Evolutionary conservation across 2,888 invertebrate genomes (phyloP), one percentile per base, ranked within the genome.

Genomic region (Desoria tigrina): DNA sequence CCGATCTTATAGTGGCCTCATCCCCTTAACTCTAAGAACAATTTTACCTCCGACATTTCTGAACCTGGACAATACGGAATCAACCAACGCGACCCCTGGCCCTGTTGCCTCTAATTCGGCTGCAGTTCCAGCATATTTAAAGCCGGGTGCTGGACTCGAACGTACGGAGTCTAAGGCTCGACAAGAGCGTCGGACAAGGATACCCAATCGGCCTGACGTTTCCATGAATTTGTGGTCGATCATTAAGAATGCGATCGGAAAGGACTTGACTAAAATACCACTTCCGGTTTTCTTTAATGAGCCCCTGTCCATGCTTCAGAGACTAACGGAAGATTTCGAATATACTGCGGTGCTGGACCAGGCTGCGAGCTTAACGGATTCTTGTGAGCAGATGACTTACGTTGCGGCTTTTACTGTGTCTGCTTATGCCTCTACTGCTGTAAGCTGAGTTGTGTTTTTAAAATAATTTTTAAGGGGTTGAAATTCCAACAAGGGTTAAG

Each of bases 281-380:
- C 97, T 99, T 90, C 99, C 99, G 32, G 98, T 86, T 61, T 97
- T 97, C 84, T 99, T 99, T 83, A 97, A 93, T 79, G 99, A 99
- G 82, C 99, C 99, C 23, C 84, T 99, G 73, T 97, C 97, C 28
- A 96, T 99, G 92, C 85, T 99, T 78, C 99, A 99, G 83, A 87
- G 97, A 77, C 84, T 99, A 75, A 92, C 94, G 1, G 99, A 99
- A 83, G 98, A 99, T 81, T 95, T 92, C 80, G 99, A 99, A 81
- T 99, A 99, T 83, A 88, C 94, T 4, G 86, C 89, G 28, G 85
- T 97, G 63, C 84, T 99, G 73, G 96, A 98, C 82, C 80, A 81
- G 77, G 98, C 97, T 14, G 90, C 94, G 61, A 83, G 85, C 77
- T 90, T 91, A 81, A 83, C 83, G 18, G 95, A 97, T 82, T 87